Evolutionary conservation across 2,888 invertebrate genomes (phyloP), one percentile per base, ranked within the genome.

Genomic region (Drosophila neotestacea): DNA sequence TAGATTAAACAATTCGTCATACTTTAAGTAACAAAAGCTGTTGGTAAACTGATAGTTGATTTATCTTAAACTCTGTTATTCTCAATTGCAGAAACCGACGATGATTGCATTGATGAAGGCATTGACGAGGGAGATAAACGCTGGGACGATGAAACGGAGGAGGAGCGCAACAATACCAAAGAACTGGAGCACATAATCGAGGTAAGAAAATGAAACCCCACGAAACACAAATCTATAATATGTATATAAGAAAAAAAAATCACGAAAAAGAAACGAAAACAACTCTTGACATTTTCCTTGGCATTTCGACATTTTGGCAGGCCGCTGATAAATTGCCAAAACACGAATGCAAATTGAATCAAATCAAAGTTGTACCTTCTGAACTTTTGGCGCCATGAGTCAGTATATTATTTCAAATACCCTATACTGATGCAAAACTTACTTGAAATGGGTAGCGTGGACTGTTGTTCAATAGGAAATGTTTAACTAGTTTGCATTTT

Each of bases 91-190:
- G 96, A 96, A 92, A 95, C 95, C 10, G 96, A 97, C 89, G 97
- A 97, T 92, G 97, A 97, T 93, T 97, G 97, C 72, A 97, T 97
- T 90, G 98, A 97, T 93, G 94, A 97, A 81, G 97, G 97, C 93
- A 96, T 97, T 2, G 95, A 95, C 67, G 96, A 96, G 86, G 94
- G 94, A 81, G 95, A 95, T 81, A 92, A 92, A 71, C 91, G 91
- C 77, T 92, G 91, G 91, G 94, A 95, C 80, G 95, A 95, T 74
- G 92, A 92, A 65, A 95, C 95, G 85, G 94, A 94, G 78, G 94
- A 94, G 79, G 91, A 90, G 78, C 86, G 86, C 77, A 89, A 89
- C 82, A 91, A 92, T 89, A 92, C 93, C 91, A 92, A 93, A 92
- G 93, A 93, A 89, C 88, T 93, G 85, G 93, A 93, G 86, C 90